phyloP scores from a whole-genome alignment of 2,113 vertebrate species.

The Salvator merianae region DNA sequence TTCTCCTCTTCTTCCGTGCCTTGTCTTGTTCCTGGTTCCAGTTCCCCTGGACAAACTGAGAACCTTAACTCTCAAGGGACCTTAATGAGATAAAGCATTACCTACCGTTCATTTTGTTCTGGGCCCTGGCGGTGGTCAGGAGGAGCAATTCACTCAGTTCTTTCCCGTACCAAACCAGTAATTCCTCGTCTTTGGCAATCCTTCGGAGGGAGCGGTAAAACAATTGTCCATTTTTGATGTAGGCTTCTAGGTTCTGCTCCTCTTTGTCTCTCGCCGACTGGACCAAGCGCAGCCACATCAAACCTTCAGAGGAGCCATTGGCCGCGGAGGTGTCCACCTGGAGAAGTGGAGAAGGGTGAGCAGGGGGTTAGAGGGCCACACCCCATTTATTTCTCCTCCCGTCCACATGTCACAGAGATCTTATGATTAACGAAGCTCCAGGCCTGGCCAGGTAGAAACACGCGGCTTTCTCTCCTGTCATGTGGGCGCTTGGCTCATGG shows the following conservation, averaged over 20 bases:
- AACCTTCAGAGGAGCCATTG: slow-evolving; percentile 90
- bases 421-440: no score
- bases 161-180: slow-evolving; percentile 97
- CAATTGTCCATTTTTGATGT: slow-evolving; percentile 96
- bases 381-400: neutral
- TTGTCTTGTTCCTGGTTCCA: neutral
- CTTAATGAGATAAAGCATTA: neutral
- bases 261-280: slow-evolving; percentile 93
- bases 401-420: no score
- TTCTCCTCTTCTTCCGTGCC: no score
- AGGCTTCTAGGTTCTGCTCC: slow-evolving; percentile 97
- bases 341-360: neutral
- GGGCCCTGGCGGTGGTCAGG: slow-evolving; percentile 79
- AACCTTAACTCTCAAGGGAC: neutral
- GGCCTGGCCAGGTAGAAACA: neutral
- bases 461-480: neutral
- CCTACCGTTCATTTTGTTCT: slow-evolving; percentile 88
- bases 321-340: slow-evolving; percentile 97
- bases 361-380: neutral
- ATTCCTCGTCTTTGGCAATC: slow-evolving; percentile 95
- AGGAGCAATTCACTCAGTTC: slow-evolving; percentile 92
- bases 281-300: slow-evolving; percentile 96
- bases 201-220: slow-evolving; percentile 94
- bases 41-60: neutral
- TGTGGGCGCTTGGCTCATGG: neutral